Percentiles rank a stretch among this genome's conserved stretches.
phyloP scores from a whole-genome alignment of 2,888 invertebrate genomes.

The Ellobium chinense region DNA sequence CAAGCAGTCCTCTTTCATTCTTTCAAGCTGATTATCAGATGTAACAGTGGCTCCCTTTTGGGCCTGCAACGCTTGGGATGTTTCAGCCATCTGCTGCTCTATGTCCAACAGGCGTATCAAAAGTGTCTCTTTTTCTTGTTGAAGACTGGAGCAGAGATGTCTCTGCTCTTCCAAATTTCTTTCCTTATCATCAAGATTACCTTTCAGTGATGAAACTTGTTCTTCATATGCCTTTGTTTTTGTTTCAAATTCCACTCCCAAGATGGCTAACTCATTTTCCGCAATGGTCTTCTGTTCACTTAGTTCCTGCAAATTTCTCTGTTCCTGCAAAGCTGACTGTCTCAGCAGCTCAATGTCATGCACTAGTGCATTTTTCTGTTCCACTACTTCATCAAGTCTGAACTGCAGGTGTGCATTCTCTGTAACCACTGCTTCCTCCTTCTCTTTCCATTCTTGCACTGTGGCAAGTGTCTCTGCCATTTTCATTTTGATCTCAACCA shows the following conservation, averaged over 20 bases:
- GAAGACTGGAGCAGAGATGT: background rate
- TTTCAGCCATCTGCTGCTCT: background rate
- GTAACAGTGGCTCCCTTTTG: background rate
- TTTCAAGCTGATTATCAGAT: background rate
- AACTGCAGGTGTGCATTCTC: background rate
- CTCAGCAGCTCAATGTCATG: background rate
- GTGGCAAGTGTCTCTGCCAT: conserved; percentile 8
- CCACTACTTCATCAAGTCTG: background rate
- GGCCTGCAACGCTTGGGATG: background rate
- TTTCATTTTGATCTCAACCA: background rate
- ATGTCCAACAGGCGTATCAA: background rate
- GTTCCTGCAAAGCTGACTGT: background rate
- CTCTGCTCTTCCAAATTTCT: conserved; percentile 1
- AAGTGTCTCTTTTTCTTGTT: conserved; percentile 7
- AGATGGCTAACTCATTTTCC: conserved; percentile 11
- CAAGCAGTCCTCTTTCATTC: background rate
- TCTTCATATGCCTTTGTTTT: background rate
- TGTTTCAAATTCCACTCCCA: background rate
- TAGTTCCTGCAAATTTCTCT: background rate
- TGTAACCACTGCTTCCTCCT: background rate
- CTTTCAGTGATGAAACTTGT: background rate
- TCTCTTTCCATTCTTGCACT: conserved; percentile 5
- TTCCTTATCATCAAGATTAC: background rate
- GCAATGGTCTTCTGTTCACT: background rate
- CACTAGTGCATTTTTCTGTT: background rate